phyloP scores from a whole-genome alignment of 2,113 vertebrate genomes.

The Lophochroa leadbeateri region DNA sequence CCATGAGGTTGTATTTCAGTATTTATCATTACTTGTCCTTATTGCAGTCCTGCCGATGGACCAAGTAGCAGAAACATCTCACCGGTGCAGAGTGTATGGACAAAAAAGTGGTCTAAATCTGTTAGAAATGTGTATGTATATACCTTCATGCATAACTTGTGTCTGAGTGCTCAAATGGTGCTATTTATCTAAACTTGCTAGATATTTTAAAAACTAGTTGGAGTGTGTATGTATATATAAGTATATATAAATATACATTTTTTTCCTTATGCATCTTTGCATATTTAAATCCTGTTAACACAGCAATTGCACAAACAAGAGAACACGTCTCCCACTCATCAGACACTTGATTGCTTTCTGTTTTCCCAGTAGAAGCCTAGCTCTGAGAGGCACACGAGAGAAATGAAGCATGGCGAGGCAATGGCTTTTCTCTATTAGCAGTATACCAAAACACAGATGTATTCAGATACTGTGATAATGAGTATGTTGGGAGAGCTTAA shows the following conservation, averaged over 20 bases:
- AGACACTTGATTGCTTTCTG: not conserved
- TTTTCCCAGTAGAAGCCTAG: not conserved
- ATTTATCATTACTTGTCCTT: not conserved
- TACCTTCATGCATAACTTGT: accelerated
- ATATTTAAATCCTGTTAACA: not conserved
- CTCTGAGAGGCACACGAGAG: not conserved
- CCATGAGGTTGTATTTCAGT: accelerated
- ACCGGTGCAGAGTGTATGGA: accelerated
- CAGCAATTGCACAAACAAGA: not conserved
- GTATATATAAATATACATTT: too few relatives aligned
- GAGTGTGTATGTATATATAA: not conserved
- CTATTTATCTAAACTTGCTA: not conserved
- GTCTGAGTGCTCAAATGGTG: not conserved
- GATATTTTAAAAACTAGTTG: not conserved
- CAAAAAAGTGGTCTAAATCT: not conserved
- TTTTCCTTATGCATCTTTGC: not conserved
- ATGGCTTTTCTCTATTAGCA: not conserved
- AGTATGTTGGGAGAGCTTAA: not conserved
- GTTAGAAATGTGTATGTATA: accelerated
- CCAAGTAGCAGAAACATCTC: not conserved
- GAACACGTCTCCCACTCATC: not conserved
- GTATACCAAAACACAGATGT: not conserved
- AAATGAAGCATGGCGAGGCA: not conserved
- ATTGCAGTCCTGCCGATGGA: not conserved
- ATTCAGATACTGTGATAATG: not conserved